Conservation (phyloP, 2,113 vertebrate genomes). For the Cacatua alba region DNA sequence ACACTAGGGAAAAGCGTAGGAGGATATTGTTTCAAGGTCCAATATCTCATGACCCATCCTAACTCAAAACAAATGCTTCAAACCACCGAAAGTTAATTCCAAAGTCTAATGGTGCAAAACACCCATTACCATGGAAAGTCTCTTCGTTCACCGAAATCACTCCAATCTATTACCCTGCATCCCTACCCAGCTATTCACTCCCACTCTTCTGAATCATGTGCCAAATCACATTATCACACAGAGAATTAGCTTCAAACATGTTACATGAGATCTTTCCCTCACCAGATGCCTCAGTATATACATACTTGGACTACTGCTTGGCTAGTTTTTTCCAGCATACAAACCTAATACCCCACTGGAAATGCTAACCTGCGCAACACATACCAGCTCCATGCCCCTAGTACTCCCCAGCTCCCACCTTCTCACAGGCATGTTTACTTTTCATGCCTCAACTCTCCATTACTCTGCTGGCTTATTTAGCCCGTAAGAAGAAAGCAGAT, state of each 20-base stretch:
- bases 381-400: background rate
- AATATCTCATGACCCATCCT: slow-evolving; percentile 64
- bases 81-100: slow-evolving; percentile 61
- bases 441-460: background rate
- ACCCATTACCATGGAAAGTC: slow-evolving; percentile 14
- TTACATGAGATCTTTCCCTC: background rate
- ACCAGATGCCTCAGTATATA: background rate
- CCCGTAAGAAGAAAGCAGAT: background rate
- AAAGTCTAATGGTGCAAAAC: slow-evolving; percentile 30
- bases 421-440: background rate
- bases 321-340: background rate
- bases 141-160: background rate
- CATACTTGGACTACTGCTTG: slow-evolving; percentile 52
- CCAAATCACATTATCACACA: slow-evolving; percentile 46
- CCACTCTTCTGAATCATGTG: background rate
- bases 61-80: slow-evolving; percentile 71
- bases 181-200: slow-evolving; percentile 29
- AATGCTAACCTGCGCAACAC: background rate
- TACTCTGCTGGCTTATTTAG: background rate
- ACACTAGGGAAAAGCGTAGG: slow-evolving; percentile 59
- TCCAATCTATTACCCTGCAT: background rate
- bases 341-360: background rate
- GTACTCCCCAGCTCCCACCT: background rate
- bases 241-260: background rate
- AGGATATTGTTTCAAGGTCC: slow-evolving; percentile 64